phyloP scores from a whole-genome alignment of 2,797 vertebrate genomes.

The Pampus argenteus region DNA sequence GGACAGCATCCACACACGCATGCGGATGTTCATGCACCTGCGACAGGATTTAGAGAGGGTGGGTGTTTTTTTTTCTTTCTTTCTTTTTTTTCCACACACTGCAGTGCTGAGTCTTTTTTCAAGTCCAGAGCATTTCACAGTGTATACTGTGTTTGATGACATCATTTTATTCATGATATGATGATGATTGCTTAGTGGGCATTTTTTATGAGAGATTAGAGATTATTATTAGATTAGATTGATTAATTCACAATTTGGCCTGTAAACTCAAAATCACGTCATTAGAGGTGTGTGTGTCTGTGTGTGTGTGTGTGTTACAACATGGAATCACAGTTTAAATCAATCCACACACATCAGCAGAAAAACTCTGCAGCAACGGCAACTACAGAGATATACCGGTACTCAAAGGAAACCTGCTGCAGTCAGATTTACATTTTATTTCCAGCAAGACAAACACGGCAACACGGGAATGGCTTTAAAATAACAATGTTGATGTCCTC shows the following conservation, averaged over 20 bases:
- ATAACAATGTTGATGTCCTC: not conserved
- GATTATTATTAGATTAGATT: not conserved
- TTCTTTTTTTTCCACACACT: not conserved
- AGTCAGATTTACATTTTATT: not conserved
- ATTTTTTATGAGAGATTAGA: not conserved
- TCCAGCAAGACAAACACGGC: not conserved
- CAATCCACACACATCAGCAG: not conserved
- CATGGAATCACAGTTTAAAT: not conserved
- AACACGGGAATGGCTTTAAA: not conserved
- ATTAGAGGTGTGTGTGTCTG: too few species aligned
- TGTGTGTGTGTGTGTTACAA: not conserved
- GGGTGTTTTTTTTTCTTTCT: slow-evolving; percentile 50
- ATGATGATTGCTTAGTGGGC: not conserved
- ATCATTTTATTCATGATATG: not conserved
- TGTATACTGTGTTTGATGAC: not conserved
- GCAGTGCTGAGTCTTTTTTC: slow-evolving; percentile 9
- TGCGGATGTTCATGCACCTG: slow-evolving; percentile 99
- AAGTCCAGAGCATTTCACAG: not conserved
- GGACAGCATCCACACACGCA: slow-evolving; percentile 97
- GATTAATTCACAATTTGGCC: not conserved
- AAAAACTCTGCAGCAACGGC: not conserved
- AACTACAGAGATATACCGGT: not conserved
- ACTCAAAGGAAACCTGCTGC: not conserved
- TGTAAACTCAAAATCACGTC: not conserved
- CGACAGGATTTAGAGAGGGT: slow-evolving; percentile 98